A percentile compares a stretch with the other conserved stretches of the same genome.
These are phyloP conservation scores for Dendrocopos noguchii DNA, from an alignment of 2,113 vertebrate genomes.

Conservation along the genomic window DNA sequence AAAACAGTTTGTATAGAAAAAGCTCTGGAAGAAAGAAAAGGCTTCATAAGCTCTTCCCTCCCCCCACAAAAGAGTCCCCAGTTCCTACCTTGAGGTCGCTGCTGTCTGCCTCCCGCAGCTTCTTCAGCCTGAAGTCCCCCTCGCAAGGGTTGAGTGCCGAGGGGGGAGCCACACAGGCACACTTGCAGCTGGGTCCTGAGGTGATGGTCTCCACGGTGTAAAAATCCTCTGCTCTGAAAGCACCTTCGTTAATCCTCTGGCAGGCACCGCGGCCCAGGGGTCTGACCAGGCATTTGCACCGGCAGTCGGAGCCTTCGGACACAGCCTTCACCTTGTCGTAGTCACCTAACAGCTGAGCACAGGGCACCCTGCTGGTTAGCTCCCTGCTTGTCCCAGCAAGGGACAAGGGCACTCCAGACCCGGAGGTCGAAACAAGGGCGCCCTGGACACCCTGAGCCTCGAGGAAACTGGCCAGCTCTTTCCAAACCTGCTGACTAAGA, in stretches of 20 bases:
- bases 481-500: not conserved
- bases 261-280: slow-evolving; percentile 90
- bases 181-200: slow-evolving; percentile 91
- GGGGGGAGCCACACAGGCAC: slow-evolving; percentile 90
- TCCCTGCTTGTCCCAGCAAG: not conserved
- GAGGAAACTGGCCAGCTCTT: not conserved
- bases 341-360: slow-evolving; percentile 91
- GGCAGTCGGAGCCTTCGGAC: slow-evolving; percentile 93
- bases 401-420: not conserved
- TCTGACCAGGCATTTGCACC: slow-evolving; percentile 93
- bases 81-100: slow-evolving; percentile 88
- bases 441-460: not conserved
- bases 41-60: not conserved
- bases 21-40: not conserved
- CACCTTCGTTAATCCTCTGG: slow-evolving; percentile 81
- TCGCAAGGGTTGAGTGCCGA: slow-evolving; percentile 92
- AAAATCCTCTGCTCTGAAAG: slow-evolving; percentile 80
- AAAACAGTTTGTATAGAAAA: too few species aligned
- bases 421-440: not conserved
- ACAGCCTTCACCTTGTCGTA: slow-evolving; percentile 96
- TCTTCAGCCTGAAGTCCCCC: slow-evolving; percentile 89
- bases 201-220: slow-evolving; percentile 95
- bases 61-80: not conserved
- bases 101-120: slow-evolving; percentile 84
- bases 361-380: not conserved